These are phyloP conservation scores for Thryonomys swinderianus DNA, from an alignment of 2,113 vertebrate species.

Conservation along the genomic window DNA sequence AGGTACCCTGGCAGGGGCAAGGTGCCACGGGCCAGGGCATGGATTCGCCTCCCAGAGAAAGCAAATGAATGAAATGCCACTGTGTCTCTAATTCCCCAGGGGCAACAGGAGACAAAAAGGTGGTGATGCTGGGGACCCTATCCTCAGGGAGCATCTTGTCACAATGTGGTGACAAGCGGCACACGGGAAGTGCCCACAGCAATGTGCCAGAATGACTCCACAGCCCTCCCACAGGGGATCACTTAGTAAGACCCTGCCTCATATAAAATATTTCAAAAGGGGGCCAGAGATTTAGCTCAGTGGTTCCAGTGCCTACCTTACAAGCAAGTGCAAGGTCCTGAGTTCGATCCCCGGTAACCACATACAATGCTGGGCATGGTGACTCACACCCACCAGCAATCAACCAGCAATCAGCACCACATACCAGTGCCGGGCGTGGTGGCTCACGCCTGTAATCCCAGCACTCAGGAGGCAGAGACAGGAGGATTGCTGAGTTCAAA, in stretches of 20 bases:
- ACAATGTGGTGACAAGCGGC: not conserved
- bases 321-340: too few species aligned
- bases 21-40: conserved; percentile 43
- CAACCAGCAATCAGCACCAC: too few species aligned
- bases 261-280: too few species aligned
- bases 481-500: not conserved
- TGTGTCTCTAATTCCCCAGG: not conserved
- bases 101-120: not conserved
- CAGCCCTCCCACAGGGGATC: not conserved
- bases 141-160: not conserved
- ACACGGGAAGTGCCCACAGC: not conserved
- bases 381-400: too few species aligned
- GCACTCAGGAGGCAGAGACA: not conserved
- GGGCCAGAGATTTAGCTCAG: too few species aligned
- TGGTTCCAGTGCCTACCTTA: too few species aligned
- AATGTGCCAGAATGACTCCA: not conserved
- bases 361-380: too few species aligned
- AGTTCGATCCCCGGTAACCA: too few species aligned
- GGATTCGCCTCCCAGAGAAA: conserved; percentile 48
- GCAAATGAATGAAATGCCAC: conserved; percentile 31
- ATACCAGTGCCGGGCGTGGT: too few species aligned
- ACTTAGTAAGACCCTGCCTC: not conserved
- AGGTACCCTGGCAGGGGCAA: not conserved
- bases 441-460: too few species aligned
- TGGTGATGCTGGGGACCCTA: not conserved